Base-by-base conservation (phyloP, 2,888 invertebrate species). In the Cosmia pyralina region DNA sequence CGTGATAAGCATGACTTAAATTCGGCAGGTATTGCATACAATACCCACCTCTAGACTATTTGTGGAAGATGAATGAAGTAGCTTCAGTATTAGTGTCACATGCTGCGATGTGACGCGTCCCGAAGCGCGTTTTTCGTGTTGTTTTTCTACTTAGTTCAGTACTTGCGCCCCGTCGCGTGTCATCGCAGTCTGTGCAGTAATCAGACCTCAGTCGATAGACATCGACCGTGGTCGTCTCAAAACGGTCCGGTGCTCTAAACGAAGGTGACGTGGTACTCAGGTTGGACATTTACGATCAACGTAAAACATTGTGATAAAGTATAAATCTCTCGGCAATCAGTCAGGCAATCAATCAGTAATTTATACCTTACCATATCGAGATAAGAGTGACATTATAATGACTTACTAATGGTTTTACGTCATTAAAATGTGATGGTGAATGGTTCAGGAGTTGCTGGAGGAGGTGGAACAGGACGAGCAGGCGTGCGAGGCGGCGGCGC, bases 391-490 rank as follows among this genome's bases (percentile, higher is more conserved):
- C 44, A 62, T 28, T 11, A 15, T 19, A 34, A 28, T 19, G 19
- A 13, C 62, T 13, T 28, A 1, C 11, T 11, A 28, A 50, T 15
- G 0, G 34, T 34, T 52, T 2, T 15, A 38, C 15, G 34, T 64
- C 10, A 53, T 52, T 38, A 5, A 53, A 64, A 38, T 64, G 1
- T n/a, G 34, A 38, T 53, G 4, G 15, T n/a, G n/a, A 38, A 53
- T 38, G 34, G n/a, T 64, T 15, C 90, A 98, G 98, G 97, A 98
- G 94, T 96, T 98, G 90, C 96, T 98, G 83, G 97, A 97, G 90
- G 97, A 98, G 92, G 98, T 97, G 83, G 98, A 98, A 92, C 97
- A 97, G 89, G 97, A 98, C 93, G 97, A 98, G 90, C 96, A 97
- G 80, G 97, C 96, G 84, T 95, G 96, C 82, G 94, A 96, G 84